These are phyloP conservation scores for Drosophila monieri DNA, from an alignment of 2,888 invertebrate genomes.

Conservation along the genomic window DNA sequence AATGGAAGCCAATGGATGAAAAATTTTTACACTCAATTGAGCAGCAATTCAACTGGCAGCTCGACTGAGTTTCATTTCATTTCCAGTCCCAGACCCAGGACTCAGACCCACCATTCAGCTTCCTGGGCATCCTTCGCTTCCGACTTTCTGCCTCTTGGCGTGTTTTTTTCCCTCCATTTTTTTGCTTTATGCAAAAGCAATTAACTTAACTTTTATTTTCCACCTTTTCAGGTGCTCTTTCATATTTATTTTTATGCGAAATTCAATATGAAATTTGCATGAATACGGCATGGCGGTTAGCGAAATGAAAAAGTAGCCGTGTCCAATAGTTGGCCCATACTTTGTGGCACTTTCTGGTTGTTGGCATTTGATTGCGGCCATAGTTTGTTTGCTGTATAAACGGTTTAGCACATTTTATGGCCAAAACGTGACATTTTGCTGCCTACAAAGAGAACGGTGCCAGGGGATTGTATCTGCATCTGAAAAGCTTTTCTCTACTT, in stretches of 20 bases:
- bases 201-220: conserved; percentile 60
- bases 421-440: conserved; percentile 65
- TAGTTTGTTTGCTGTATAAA: conserved; percentile 51
- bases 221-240: conserved; percentile 35
- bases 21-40: conserved; percentile 69
- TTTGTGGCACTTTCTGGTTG: conserved; percentile 8
- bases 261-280: conserved; percentile 59
- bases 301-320: conserved; percentile 18
- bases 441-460: conserved; percentile 26
- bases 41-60: conserved; percentile 60
- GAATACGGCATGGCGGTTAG: conserved; percentile 17
- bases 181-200: conserved; percentile 65
- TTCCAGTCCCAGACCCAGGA: not conserved
- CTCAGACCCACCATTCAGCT: conserved; percentile 3
- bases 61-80: conserved; percentile 33
- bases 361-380: conserved; percentile 19
- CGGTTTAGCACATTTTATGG: conserved; percentile 69
- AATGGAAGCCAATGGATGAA: conserved; percentile 60
- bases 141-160: conserved; percentile 47
- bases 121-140: conserved; percentile 16
- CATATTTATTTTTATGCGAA: conserved; percentile 19
- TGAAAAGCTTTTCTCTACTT: conserved; percentile 9
- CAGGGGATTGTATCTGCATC: conserved; percentile 24
- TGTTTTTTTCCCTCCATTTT: not conserved
- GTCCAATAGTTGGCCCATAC: conserved; percentile 20